Conservation (phyloP, 2,797 vertebrate genomes). For the Leptatherina wallacei region DNA sequence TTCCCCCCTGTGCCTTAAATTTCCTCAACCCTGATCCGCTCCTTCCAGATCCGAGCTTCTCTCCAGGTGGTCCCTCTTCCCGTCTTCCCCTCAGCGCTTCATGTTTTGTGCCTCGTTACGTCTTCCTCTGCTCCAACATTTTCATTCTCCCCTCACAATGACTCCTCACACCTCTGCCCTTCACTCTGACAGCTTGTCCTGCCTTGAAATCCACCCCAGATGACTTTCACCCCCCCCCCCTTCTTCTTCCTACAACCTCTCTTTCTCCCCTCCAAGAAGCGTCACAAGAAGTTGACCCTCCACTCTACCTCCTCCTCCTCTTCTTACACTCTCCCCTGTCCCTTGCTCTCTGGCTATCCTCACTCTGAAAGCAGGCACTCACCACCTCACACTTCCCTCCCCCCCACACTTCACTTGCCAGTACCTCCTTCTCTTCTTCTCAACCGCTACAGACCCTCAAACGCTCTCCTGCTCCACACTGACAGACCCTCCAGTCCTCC, state of each 20-base stretch:
- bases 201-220: slow-evolving; percentile 61
- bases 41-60: slow-evolving; percentile 15
- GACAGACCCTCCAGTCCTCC: slow-evolving; percentile 65
- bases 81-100: slow-evolving; percentile 44
- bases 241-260: slow-evolving; percentile 61
- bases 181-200: slow-evolving; percentile 47
- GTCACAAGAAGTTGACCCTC: slow-evolving; percentile 54
- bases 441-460: slow-evolving; percentile 52
- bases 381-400: slow-evolving; percentile 35
- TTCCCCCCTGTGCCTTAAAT: not conserved
- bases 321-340: slow-evolving; percentile 46
- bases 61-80: slow-evolving; percentile 20
- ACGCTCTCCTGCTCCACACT: slow-evolving; percentile 36
- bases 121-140: slow-evolving; percentile 53
- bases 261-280: slow-evolving; percentile 48
- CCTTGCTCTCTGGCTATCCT: slow-evolving; percentile 53
- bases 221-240: slow-evolving; percentile 31
- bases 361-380: slow-evolving; percentile 57
- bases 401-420: slow-evolving; percentile 59
- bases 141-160: slow-evolving; percentile 26
- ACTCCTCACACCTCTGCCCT: slow-evolving; percentile 64
- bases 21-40: slow-evolving; percentile 2
- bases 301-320: slow-evolving; percentile 32
- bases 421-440: slow-evolving; percentile 51
- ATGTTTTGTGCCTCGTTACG: slow-evolving; percentile 38